phyloP scores from a whole-genome alignment of 2,888 invertebrate species.

The Phragmatobia fuliginosa region DNA sequence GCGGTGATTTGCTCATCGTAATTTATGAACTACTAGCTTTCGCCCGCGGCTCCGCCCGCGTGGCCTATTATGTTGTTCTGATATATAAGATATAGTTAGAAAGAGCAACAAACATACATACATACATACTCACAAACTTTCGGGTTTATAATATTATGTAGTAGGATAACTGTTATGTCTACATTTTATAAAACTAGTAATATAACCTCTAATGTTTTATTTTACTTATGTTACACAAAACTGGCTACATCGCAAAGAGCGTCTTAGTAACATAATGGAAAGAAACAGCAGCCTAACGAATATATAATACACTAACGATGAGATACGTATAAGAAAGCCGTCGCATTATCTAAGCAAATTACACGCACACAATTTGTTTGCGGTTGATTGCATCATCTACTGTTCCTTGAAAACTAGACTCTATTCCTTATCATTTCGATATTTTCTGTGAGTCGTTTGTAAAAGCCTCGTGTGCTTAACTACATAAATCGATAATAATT shows the following conservation, averaged over 20 bases:
- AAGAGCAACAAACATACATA: too few relatives aligned
- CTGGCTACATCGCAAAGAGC: slow-evolving; percentile 25
- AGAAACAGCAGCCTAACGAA: slow-evolving; percentile 27
- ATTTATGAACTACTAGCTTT: slow-evolving; percentile 43
- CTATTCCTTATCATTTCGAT: slow-evolving; percentile 20
- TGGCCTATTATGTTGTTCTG: too few relatives aligned
- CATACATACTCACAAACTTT: too few relatives aligned
- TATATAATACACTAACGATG: slow-evolving; percentile 37
- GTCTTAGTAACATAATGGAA: slow-evolving; percentile 24
- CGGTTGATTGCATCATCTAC: slow-evolving; percentile 37
- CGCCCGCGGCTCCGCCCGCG: too few relatives aligned
- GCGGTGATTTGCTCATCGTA: slow-evolving; percentile 42
- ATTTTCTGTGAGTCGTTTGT: slow-evolving; percentile 23
- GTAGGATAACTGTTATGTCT: slow-evolving; percentile 30
- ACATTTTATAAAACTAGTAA: slow-evolving; percentile 29
- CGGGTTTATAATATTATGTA: too few relatives aligned
- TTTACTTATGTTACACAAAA: slow-evolving; percentile 29
- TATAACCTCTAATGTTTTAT: slow-evolving; percentile 8
- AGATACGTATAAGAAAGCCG: slow-evolving; percentile 43
- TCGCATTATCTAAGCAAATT: slow-evolving; percentile 51
- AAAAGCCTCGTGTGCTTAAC: slow-evolving; percentile 35
- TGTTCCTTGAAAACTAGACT: slow-evolving; percentile 34
- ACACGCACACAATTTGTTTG: slow-evolving; percentile 32
- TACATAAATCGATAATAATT: slow-evolving; percentile 51
- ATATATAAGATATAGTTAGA: too few relatives aligned